A percentile compares a stretch with the other conserved stretches of the same genome.
Conservation (phyloP, 2,113 vertebrate genomes). For the Neotragus pygmaeus region DNA sequence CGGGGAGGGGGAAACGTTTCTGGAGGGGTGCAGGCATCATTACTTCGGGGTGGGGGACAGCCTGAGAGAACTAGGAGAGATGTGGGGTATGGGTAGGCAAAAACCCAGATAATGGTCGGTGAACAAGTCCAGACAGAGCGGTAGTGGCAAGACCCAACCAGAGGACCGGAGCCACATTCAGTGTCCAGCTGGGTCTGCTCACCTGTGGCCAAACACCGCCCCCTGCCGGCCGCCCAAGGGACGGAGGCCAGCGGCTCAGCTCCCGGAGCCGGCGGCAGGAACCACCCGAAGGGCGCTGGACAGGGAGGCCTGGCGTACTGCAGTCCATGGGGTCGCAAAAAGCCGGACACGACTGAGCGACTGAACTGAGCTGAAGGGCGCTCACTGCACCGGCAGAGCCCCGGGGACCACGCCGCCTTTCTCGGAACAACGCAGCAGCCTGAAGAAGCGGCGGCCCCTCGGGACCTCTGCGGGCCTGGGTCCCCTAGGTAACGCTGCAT, state of each 20-base stretch:
- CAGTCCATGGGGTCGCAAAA: not conserved
- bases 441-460: not conserved
- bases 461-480: not conserved
- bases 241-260: not conserved
- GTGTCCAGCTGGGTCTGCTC: not conserved
- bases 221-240: not conserved
- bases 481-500: not conserved
- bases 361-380: not conserved
- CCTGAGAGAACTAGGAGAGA: not conserved
- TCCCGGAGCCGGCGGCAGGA: not conserved
- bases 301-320: not conserved
- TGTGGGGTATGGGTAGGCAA: not conserved
- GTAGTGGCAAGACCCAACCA: not conserved
- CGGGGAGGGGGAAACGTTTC: not conserved
- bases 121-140: not conserved
- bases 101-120: not conserved
- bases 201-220: constrained; percentile 48
- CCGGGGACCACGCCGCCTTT: fast-evolving
- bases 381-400: not conserved
- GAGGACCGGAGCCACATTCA: not conserved
- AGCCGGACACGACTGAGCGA: not conserved
- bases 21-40: not conserved
- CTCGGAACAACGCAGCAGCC: not conserved
- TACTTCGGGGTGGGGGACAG: not conserved
- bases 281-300: fast-evolving